Evolutionary conservation across 1,140 invertebrate genomes (phyloP), one percentile per base, ranked within the genome.

Genomic region (Polypedilum vanderplanki): DNA sequence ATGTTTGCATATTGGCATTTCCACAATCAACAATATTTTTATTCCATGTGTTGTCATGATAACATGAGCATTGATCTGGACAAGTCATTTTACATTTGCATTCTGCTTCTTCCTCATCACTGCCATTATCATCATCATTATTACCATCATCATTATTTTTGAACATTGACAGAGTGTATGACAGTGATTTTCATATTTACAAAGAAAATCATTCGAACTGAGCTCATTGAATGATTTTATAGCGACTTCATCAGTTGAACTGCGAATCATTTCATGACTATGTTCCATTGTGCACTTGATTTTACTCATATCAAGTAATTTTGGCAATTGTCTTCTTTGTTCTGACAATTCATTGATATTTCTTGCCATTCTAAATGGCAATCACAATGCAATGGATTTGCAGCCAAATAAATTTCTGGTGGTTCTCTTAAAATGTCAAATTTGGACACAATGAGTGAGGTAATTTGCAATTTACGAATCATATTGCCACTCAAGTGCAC

Each of bases 51-150:
- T 93, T 90, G 81, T 95, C 93, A 83, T 95, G 92, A 83, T 92
- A 95, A 79, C 94, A 96, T 76, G 88, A 90, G 83, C 93, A 96
- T 78, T 93, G 92, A 73, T 86, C 85, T 9, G 93, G 93, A 82
- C 93, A 96, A 41, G 91, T 94, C 93, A 95, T 95, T 84, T 94
- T 91, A 83, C 93, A 95, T 80, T 94, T 93, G 83, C 93, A 96
- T 70, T 70, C 65, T 0, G 20, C 9, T 4, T 20, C 17, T 22
- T 20, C 5, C 9, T 70, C 65, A 70, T 70, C 17, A 70, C 18
- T 18, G 20, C 18, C 18, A 7, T 57, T 15, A 46, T 46, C 41
- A 46, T 46, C 41, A 8, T 46, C 41, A 46, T 8, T 15, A 57
- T n/a, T 57, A n/a, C 10, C 46, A 57, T 57, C n/a, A 40, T 93